These are phyloP conservation scores for Pseudomyrmex sp. DNA, from an alignment of 1,140 invertebrate genomes.

Conservation along the genomic window DNA sequence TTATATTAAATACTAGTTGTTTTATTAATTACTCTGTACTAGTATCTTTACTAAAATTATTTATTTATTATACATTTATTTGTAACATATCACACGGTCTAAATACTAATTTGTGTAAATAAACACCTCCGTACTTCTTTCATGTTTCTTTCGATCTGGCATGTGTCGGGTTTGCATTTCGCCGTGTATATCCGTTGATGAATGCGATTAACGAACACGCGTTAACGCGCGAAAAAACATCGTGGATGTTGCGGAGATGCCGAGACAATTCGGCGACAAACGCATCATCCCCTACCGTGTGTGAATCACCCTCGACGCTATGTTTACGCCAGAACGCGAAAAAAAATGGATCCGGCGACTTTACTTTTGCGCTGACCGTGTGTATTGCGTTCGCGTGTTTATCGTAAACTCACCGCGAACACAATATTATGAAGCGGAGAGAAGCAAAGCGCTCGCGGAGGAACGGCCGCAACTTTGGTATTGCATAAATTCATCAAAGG, in stretches of 20 bases:
- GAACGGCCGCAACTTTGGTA: background rate
- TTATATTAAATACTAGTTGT: no score
- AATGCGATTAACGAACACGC: constrained; percentile 37
- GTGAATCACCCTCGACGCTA: constrained; percentile 5
- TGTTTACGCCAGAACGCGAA: background rate
- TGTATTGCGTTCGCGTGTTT: constrained; percentile 38
- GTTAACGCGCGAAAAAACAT: constrained; percentile 43
- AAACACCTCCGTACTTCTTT: no score
- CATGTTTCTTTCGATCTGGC: background rate
- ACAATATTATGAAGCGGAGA: constrained; percentile 48
- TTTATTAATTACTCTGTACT: no score
- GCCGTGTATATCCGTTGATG: constrained; percentile 4
- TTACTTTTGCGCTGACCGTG: constrained; percentile 27
- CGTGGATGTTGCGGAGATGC: constrained; percentile 5
- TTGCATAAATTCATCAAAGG: constrained; percentile 44
- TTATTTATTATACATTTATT: no score
- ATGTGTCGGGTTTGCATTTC: background rate
- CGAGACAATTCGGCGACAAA: constrained; percentile 60
- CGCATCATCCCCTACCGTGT: constrained; percentile 16
- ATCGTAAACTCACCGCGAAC: constrained; percentile 58
- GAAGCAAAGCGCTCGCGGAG: background rate
- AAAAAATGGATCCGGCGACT: background rate
- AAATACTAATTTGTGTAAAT: no score
- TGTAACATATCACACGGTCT: no score
- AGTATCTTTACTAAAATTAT: no score